Evolutionary conservation across 2,113 vertebrate genomes (phyloP).

Genomic region (Bagarius yarrelli): DNA sequence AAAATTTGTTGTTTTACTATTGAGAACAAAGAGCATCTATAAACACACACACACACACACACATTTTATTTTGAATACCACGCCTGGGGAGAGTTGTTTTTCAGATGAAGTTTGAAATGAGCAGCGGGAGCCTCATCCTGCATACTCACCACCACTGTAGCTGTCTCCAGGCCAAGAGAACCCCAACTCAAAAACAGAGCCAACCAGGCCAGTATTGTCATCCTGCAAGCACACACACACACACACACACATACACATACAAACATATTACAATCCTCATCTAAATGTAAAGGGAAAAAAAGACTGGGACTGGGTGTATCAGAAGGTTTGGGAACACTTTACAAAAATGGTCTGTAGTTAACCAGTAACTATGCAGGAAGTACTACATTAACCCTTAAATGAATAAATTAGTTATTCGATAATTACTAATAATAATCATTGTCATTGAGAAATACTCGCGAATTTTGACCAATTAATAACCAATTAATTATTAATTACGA

Average conservation of each 20-base stretch:
- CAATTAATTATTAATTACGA: too few species aligned
- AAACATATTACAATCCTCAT: not conserved
- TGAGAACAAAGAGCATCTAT: constrained; percentile 19
- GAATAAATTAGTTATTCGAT: too few species aligned
- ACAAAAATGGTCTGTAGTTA: too few species aligned
- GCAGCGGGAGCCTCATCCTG: constrained; percentile 24
- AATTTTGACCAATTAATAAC: too few species aligned
- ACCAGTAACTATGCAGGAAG: too few species aligned
- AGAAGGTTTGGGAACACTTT: too few species aligned
- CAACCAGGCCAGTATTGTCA: constrained; percentile 83
- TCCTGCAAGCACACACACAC: constrained; percentile 65
- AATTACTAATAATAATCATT: too few species aligned
- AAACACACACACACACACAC: constrained; percentile 21
- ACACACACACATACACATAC: constrained; percentile 29
- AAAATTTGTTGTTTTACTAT: not conserved
- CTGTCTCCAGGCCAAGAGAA: constrained; percentile 85
- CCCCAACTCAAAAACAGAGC: constrained; percentile 88
- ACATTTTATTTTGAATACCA: constrained; percentile 46
- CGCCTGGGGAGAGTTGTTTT: constrained; percentile 37
- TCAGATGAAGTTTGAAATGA: constrained; percentile 26
- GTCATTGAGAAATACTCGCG: too few species aligned
- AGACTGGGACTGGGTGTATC: not conserved
- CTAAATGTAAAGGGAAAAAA: not conserved
- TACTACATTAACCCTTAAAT: too few species aligned
- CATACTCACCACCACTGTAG: constrained; percentile 84